These are phyloP conservation scores for Oreohelix idahoensis DNA, from an alignment of 1,140 invertebrate genomes.

Conservation along the genomic window DNA sequence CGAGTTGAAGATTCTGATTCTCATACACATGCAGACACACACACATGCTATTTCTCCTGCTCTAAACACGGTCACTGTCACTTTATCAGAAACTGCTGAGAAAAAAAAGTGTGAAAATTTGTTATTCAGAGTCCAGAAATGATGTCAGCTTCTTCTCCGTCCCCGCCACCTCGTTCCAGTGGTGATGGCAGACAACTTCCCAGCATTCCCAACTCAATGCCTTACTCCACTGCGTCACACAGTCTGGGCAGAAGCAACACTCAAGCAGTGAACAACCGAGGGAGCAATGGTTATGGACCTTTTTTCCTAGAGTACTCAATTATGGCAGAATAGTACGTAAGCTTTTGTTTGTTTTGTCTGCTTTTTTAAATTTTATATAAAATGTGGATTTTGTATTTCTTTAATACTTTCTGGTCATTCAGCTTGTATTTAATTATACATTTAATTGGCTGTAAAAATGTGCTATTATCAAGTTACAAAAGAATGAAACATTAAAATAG, in stretches of 20 bases:
- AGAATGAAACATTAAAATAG: too few relatives aligned
- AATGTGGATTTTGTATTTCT: background rate
- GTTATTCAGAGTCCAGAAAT: conserved; percentile 37
- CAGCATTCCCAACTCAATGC: conserved; percentile 41
- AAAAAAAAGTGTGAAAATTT: background rate
- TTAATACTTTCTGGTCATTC: background rate
- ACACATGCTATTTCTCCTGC: too few relatives aligned
- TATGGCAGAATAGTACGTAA: conserved; percentile 85
- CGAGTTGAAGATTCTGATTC: too few relatives aligned
- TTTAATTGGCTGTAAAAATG: too few relatives aligned
- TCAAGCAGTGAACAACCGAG: conserved; percentile 60
- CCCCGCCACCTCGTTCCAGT: conserved; percentile 20
- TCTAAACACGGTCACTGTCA: too few relatives aligned
- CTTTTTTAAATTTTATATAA: too few relatives aligned
- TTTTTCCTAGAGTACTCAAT: conserved; percentile 84
- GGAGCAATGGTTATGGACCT: conserved; percentile 71
- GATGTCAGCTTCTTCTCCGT: conserved; percentile 28
- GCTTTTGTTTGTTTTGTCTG: background rate
- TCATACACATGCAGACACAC: too few relatives aligned
- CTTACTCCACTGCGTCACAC: background rate
- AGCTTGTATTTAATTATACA: too few relatives aligned
- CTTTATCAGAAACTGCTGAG: too few relatives aligned
- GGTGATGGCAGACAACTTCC: conserved; percentile 47
- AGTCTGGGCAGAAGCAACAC: conserved; percentile 20
- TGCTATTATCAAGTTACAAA: too few relatives aligned